A percentile compares a stretch with the other conserved stretches of the same genome.
These are phyloP conservation scores for Aphrocallistes beatrix DNA, from an alignment of 37 sponge, comb jelly and placozoan species.

Conservation along the genomic window DNA sequence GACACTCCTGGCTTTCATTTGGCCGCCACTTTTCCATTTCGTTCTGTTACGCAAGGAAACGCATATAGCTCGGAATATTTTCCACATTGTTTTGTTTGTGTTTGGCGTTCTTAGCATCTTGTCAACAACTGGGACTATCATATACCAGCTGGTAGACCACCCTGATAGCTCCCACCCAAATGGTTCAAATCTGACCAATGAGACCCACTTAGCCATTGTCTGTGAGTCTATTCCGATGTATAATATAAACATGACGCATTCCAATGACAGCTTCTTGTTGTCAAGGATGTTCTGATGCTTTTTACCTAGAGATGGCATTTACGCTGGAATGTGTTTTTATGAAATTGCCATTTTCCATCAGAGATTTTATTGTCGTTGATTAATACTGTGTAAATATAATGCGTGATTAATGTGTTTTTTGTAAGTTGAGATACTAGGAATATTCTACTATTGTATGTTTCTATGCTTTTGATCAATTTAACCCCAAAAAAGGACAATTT, in stretches of 20 bases:
- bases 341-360: too few relatives aligned
- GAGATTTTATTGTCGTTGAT: too few relatives aligned
- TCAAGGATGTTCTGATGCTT: neutral
- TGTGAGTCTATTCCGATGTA: neutral
- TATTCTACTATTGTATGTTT: too few relatives aligned
- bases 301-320: too few relatives aligned
- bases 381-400: too few relatives aligned
- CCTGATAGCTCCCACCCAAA: neutral
- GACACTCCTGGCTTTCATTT: constrained; percentile 55
- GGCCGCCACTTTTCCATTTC: constrained; percentile 68
- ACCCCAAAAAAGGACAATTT: too few relatives aligned
- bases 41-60: constrained; percentile 29
- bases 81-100: constrained; percentile 39
- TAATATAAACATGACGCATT: neutral
- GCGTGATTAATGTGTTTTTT: too few relatives aligned
- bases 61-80: constrained; percentile 5
- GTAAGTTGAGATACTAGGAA: too few relatives aligned
- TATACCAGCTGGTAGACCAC: neutral
- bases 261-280: neutral
- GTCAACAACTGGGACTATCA: constrained; percentile 31
- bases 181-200: neutral
- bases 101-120: constrained; percentile 38
- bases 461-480: too few relatives aligned
- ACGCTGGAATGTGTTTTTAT: too few relatives aligned
- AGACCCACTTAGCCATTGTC: too few relatives aligned